These are phyloP conservation scores for Brachystomella parvula DNA, from an alignment of 1,140 invertebrate genomes.

Conservation along the genomic window DNA sequence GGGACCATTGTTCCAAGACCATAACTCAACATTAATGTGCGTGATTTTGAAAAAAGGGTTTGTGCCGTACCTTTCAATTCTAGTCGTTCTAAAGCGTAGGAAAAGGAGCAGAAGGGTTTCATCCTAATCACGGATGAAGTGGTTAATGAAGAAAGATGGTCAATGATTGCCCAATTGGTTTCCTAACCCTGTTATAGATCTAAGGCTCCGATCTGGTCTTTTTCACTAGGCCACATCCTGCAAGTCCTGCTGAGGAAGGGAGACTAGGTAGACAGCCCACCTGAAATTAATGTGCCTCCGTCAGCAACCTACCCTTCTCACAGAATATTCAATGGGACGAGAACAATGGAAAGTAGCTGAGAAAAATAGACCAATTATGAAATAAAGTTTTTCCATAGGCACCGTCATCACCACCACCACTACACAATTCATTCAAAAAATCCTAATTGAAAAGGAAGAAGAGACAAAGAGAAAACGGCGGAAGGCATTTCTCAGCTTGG, in stretches of 20 bases:
- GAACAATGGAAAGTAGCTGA: not conserved
- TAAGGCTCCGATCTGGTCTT: not conserved
- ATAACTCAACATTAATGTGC: no score
- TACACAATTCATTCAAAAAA: no score
- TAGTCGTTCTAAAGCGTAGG: not conserved
- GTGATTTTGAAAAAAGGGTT: no score
- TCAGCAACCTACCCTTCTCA: not conserved
- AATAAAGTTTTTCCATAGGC: no score
- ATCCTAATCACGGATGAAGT: not conserved
- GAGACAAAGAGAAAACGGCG: no score
- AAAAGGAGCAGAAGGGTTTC: not conserved
- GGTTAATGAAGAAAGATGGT: not conserved
- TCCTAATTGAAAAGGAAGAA: no score
- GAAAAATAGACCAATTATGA: no score
- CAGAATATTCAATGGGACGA: not conserved
- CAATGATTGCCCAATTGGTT: not conserved
- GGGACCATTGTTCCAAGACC: no score
- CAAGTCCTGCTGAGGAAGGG: not conserved
- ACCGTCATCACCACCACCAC: no score
- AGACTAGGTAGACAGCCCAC: not conserved
- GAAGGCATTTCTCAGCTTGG: no score
- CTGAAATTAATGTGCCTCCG: not conserved
- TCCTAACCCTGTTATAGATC: not conserved
- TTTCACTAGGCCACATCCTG: not conserved
- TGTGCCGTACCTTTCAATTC: no score